Conservation (phyloP, 2,888 invertebrate genomes). For the Sacculina carcini region DNA sequence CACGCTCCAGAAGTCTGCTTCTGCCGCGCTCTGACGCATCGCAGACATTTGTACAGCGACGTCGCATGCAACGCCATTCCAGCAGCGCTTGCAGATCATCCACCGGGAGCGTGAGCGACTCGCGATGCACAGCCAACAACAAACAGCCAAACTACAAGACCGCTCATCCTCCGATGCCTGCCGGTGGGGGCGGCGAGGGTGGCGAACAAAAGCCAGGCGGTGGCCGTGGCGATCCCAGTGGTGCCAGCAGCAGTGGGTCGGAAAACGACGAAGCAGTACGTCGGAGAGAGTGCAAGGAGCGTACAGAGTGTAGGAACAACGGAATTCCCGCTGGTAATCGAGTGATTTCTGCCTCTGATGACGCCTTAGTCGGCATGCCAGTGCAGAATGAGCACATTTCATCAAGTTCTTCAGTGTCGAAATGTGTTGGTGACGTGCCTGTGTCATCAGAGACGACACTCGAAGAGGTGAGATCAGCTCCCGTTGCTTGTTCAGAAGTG, state of each 20-base stretch:
- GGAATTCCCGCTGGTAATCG: too few species aligned
- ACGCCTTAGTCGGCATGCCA: too few species aligned
- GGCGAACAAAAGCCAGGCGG: neutral
- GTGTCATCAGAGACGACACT: too few species aligned
- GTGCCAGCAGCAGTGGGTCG: neutral
- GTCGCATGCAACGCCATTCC: conserved; percentile 4
- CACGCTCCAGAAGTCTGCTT: conserved; percentile 11
- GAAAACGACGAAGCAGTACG: neutral
- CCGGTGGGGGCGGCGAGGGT: neutral
- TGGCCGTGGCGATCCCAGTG: neutral
- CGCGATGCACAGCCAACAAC: neutral
- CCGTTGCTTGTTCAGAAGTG: too few species aligned
- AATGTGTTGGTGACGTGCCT: too few species aligned
- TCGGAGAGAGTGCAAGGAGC: too few species aligned
- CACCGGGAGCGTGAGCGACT: neutral
- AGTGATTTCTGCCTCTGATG: too few species aligned
- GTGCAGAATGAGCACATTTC: too few species aligned
- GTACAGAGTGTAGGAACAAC: too few species aligned
- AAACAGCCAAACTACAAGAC: neutral
- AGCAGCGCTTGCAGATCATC: neutral
- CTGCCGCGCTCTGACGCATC: conserved; percentile 10
- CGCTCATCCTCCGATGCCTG: neutral
- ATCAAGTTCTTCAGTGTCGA: too few species aligned
- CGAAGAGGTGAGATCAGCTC: too few species aligned
- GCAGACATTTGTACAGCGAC: neutral